phyloP scores from a whole-genome alignment of 2,113 vertebrate species.

The Aythya baeri region DNA sequence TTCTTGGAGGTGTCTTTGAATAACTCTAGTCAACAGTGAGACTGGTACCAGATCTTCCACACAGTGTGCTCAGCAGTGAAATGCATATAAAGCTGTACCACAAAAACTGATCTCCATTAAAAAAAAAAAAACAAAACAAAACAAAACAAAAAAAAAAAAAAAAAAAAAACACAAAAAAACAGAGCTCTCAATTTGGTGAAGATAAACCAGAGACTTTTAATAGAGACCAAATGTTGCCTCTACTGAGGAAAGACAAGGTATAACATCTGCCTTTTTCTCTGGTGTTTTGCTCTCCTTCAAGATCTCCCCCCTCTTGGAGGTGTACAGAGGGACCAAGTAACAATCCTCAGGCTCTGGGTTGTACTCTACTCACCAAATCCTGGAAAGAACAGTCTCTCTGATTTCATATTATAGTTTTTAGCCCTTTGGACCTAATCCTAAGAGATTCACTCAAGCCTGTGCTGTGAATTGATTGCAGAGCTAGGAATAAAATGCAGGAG shows the following conservation, averaged over 20 bases:
- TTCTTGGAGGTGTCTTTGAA: background rate
- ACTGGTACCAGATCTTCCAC: background rate
- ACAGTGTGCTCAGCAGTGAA: background rate
- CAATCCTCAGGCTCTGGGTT: background rate
- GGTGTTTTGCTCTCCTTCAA: fast-evolving
- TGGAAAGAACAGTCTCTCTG: background rate
- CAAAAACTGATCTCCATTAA: background rate
- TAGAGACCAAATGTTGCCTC: background rate
- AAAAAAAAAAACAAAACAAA: background rate
- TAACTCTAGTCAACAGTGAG: background rate
- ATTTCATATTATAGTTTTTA: background rate
- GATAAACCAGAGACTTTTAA: background rate
- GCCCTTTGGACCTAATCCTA: background rate
- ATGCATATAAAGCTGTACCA: background rate
- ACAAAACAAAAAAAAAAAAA: too few species aligned
- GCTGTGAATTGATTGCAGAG: background rate
- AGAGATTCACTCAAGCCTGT: background rate
- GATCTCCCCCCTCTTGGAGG: background rate
- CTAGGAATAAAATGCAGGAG: background rate
- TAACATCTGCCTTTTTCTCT: background rate
- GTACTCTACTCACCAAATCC: background rate
- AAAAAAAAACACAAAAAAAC: too few species aligned
- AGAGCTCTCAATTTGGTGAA: background rate
- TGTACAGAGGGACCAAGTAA: background rate
- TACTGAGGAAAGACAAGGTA: background rate